Percentiles rank a stretch among this genome's conserved stretches.
Conservation (phyloP, 2,797 vertebrate species). For the Neosilurus hyrtlii region DNA sequence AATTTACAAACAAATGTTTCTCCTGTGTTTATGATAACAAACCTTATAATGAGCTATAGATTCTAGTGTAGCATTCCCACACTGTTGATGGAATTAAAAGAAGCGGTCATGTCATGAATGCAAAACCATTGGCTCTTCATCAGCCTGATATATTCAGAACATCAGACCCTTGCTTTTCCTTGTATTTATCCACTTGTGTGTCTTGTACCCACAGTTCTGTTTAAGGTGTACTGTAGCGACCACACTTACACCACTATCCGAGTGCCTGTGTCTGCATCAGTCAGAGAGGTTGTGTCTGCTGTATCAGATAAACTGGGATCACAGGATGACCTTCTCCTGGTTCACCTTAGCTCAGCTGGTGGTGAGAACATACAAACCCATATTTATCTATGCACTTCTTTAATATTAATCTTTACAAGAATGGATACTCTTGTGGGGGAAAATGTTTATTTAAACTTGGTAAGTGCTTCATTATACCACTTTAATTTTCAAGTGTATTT, state of each 20-base stretch:
- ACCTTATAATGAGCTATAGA: not conserved
- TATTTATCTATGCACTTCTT: slow-evolving; percentile 37
- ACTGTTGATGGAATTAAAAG: not conserved
- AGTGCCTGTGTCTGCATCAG: slow-evolving; percentile 83
- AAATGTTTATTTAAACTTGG: slow-evolving; percentile 19
- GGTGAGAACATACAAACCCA: slow-evolving; percentile 73
- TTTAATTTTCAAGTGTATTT: slow-evolving; percentile 25
- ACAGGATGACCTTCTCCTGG: slow-evolving; percentile 86
- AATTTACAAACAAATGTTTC: not conserved
- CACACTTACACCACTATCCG: slow-evolving; percentile 97
- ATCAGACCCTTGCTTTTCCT: not conserved
- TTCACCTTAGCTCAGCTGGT: slow-evolving; percentile 93
- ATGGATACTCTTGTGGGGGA: not conserved
- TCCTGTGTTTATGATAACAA: not conserved
- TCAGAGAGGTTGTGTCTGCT: slow-evolving; percentile 87
- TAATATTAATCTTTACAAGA: not conserved
- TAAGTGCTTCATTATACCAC: slow-evolving; percentile 12
- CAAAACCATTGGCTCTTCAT: not conserved
- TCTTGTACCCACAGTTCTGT: slow-evolving; percentile 78
- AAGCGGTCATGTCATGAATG: not conserved
- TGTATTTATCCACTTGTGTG: slow-evolving; percentile 17
- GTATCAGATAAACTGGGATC: slow-evolving; percentile 94
- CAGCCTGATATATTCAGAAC: not conserved
- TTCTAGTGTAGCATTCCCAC: not conserved
- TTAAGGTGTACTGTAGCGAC: slow-evolving; percentile 96